Percentiles rank a stretch among this genome's conserved stretches.
Evolutionary conservation across 2,888 invertebrate species (phyloP).

Genomic region (Drosophila paramelanica): DNA sequence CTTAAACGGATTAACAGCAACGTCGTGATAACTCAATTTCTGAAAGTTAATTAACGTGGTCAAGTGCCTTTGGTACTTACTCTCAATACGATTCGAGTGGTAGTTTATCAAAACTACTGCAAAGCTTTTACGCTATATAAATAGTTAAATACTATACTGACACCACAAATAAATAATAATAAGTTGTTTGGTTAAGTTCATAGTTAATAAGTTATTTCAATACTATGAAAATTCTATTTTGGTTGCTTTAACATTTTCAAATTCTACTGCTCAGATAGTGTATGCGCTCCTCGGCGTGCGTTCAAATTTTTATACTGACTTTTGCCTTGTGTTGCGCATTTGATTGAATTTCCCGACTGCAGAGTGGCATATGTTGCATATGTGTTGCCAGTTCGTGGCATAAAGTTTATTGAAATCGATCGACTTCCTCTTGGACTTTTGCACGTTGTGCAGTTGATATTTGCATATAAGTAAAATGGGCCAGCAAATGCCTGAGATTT

Average conservation of each 20-base stretch:
- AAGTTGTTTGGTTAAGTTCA: neutral
- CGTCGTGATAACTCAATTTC: constrained; percentile 12
- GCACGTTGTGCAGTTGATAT: constrained; percentile 36
- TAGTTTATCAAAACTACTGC: neutral
- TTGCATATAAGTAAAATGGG: constrained; percentile 57
- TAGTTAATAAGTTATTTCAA: neutral
- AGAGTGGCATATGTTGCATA: constrained; percentile 43
- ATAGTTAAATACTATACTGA: neutral
- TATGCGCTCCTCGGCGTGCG: neutral
- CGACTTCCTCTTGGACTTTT: constrained; percentile 29
- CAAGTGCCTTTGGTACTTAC: neutral
- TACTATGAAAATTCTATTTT: neutral
- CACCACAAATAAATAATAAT: neutral
- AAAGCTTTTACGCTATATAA: too few relatives aligned
- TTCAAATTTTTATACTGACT: neutral
- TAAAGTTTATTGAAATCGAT: constrained; percentile 75
- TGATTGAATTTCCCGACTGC: constrained; percentile 68
- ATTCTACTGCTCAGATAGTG: neutral
- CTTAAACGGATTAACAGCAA: constrained; percentile 37
- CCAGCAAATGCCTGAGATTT: constrained; percentile 63
- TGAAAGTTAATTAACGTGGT: neutral
- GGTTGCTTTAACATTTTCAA: too few relatives aligned
- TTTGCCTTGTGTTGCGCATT: constrained; percentile 24
- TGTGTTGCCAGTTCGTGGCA: constrained; percentile 63
- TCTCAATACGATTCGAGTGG: neutral